Percentiles rank a stretch among this genome's conserved stretches.
phyloP scores from a whole-genome alignment of 2,797 vertebrate genomes.

The Limnodromus scolopaceus region DNA sequence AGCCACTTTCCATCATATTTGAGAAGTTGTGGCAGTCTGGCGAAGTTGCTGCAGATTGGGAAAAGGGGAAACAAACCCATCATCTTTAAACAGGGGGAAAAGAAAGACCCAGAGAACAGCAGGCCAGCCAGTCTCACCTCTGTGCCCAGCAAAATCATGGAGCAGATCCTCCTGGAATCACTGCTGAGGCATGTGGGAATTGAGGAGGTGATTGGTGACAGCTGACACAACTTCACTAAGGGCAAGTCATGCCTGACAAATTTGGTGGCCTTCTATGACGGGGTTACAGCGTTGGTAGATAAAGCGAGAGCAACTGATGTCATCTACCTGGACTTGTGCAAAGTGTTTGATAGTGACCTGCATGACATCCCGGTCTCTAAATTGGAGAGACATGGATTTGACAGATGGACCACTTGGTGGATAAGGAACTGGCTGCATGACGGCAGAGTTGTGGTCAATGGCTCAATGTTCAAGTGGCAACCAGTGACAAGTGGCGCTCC shows the following conservation, averaged over 20 bases:
- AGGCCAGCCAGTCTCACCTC: background rate
- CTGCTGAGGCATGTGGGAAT: background rate
- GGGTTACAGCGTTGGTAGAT: background rate
- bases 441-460: background rate
- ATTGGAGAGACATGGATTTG: background rate
- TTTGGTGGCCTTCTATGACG: background rate
- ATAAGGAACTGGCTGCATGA: background rate
- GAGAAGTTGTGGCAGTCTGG: background rate
- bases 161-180: background rate
- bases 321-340: background rate
- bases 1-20: background rate
- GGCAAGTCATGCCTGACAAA: background rate
- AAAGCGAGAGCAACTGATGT: background rate
- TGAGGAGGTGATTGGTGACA: background rate
- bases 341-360: background rate
- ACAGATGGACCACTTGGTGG: background rate
- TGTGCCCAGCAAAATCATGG: background rate
- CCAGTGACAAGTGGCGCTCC: background rate
- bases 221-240: background rate
- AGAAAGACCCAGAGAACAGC: background rate
- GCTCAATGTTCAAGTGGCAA: background rate
- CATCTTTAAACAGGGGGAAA: background rate
- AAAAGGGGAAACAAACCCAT: background rate
- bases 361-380: background rate
- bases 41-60: background rate